Evolutionary conservation across 2,113 vertebrate species (phyloP).

Genomic region (Globicephala melas): DNA sequence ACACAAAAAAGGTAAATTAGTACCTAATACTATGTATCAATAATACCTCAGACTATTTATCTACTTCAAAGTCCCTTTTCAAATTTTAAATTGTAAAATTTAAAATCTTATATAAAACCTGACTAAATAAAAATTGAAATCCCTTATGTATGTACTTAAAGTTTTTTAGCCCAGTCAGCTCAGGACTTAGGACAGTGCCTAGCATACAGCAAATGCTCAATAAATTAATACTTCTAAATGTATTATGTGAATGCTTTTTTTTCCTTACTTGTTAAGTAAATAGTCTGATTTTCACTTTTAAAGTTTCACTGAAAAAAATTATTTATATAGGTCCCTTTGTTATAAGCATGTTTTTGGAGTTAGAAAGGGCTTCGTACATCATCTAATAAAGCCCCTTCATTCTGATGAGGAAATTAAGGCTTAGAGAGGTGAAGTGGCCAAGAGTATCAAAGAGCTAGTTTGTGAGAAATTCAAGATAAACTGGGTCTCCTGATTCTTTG

Average conservation of each 20-base stretch:
- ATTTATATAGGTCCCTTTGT: neutral
- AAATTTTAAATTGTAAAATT: conserved; percentile 28
- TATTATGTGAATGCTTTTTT: neutral
- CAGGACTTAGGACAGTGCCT: neutral
- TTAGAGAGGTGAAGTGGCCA: neutral
- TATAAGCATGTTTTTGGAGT: neutral
- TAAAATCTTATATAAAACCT: neutral
- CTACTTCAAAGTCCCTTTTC: conserved; percentile 1
- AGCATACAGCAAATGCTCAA: neutral
- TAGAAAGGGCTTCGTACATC: neutral
- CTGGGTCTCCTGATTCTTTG: neutral
- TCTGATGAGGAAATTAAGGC: neutral
- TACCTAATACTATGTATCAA: neutral
- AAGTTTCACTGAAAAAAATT: neutral
- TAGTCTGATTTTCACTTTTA: neutral
- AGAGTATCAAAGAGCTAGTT: neutral
- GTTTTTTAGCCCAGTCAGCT: neutral
- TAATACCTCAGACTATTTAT: neutral
- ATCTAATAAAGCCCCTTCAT: conserved; percentile 5
- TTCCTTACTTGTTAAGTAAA: neutral
- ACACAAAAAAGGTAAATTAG: conserved; percentile 3
- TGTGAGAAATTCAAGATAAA: neutral
- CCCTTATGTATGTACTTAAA: neutral
- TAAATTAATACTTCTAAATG: neutral
- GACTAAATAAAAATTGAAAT: conserved; percentile 23